Conservation (phyloP, 2,797 vertebrate genomes). For the Pseudochaenichthys georgianus region DNA sequence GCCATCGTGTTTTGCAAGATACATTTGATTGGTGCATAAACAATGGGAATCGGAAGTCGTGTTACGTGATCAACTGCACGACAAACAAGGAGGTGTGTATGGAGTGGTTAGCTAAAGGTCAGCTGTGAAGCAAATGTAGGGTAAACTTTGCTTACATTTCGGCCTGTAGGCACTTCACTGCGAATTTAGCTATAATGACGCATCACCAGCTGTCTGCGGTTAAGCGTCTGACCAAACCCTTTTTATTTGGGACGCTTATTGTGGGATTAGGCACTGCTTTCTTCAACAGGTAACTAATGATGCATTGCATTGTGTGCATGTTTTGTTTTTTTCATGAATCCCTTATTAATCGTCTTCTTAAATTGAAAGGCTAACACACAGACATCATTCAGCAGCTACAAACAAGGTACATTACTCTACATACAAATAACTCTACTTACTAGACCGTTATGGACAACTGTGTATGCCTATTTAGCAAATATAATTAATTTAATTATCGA, state of each 20-base stretch:
- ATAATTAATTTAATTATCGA: neutral
- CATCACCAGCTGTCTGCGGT: constrained; percentile 65
- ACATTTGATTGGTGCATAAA: constrained; percentile 2
- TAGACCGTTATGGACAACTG: no score
- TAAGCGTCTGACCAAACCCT: constrained; percentile 81
- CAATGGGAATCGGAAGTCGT: constrained; percentile 61
- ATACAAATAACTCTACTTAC: neutral
- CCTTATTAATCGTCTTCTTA: neutral
- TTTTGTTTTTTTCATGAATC: neutral
- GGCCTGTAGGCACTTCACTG: neutral
- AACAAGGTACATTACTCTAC: neutral
- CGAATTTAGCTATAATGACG: constrained; percentile 63
- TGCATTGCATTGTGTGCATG: neutral
- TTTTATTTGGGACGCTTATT: constrained; percentile 80
- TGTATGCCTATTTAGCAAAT: neutral
- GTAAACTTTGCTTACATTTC: neutral
- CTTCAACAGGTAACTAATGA: constrained; percentile 74
- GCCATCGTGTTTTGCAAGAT: rapidly evolving
- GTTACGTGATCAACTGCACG: neutral
- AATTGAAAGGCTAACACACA: neutral
- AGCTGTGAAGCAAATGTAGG: neutral
- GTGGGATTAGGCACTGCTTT: constrained; percentile 78
- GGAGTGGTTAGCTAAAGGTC: constrained; percentile 32
- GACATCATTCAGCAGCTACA: neutral
- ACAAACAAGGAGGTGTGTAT: neutral